Base-by-base conservation (phyloP, 2,888 invertebrate species). In the Lithophane socia region DNA sequence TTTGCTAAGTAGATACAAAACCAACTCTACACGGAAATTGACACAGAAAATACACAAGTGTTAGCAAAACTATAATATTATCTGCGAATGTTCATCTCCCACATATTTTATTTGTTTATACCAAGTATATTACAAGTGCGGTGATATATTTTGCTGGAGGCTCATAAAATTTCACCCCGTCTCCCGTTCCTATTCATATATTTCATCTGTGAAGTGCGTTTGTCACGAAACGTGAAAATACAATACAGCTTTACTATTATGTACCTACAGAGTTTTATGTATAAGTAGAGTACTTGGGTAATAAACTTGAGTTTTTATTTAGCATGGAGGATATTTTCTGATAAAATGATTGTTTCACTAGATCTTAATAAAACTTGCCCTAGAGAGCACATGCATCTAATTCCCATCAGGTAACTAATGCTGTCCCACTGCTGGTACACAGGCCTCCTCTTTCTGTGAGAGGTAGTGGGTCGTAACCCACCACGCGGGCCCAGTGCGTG, bases 171-270 rank as follows among this genome's bases (percentile, higher is more conserved):
- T 86, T 89, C 87, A 88, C 86, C 89, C 90, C 86, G 42, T 83
- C 84, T 80, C 80, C 85, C 82, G 85, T 84, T 79, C 66, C 75
- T 79, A 87, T 88, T 88, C 90, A 90, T 90, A 90, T 89, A 89
- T 89, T 88, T 90, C 88, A 89, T 90, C 69, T 84, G 81, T 83
- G 89, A 90, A 90, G 88, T 89, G 88, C 81, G 86, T 87, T 89
- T 90, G 89, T 88, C 90, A 88, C 80, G 75, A 79, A 61, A 84
- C 66, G 79, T 70, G 76, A 71, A 75, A 85, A 83, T 82, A 85
- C 85, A 80, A 86, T 80, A 80, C 77, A 71, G 77, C 42, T 77
- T 72, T 58, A 79, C 60, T 83, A 67, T 75, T 68, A 37, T 37
- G 21, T 49, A 65, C n/a, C n/a, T n/a, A n/a, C 58, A 42, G 21